These are phyloP conservation scores for Gorsachius magnificus DNA, from an alignment of 2,797 vertebrate species.

Conservation along the genomic window DNA sequence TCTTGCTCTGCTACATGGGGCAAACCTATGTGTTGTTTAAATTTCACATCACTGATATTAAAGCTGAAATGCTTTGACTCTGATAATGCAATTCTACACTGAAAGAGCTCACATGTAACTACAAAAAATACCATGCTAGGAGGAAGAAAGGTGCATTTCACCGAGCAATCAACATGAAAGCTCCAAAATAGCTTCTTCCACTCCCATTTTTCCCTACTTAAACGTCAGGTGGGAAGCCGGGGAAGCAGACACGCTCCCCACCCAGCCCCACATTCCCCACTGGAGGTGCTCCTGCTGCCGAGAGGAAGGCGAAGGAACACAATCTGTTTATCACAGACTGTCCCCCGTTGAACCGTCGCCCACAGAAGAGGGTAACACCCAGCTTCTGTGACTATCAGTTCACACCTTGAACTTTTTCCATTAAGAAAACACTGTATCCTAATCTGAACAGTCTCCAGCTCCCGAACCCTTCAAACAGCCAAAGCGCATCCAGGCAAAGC, in stretches of 20 bases:
- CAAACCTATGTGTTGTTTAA: fast-evolving
- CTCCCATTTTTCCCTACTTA: background rate
- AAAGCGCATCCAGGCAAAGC: background rate
- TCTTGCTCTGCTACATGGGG: background rate
- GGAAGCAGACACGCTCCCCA: too few species aligned
- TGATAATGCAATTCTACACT: background rate
- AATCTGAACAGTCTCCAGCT: background rate
- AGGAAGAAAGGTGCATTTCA: background rate
- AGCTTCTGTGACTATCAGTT: background rate
- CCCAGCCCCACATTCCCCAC: background rate
- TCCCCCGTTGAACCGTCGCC: background rate
- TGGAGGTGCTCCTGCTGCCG: background rate
- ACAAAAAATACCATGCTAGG: fast-evolving
- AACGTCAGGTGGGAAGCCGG: fast-evolving
- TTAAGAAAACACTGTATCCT: background rate
- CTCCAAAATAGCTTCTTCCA: background rate
- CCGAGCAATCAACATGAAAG: background rate
- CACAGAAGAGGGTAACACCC: background rate
- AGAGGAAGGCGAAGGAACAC: background rate
- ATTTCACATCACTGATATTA: background rate
- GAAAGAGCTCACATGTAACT: background rate
- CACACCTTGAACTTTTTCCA: background rate
- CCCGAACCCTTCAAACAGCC: background rate
- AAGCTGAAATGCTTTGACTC: background rate
- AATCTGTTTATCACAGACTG: background rate